These are phyloP conservation scores for Hemiprocne comata DNA, from an alignment of 2,113 vertebrate genomes.

Conservation along the genomic window DNA sequence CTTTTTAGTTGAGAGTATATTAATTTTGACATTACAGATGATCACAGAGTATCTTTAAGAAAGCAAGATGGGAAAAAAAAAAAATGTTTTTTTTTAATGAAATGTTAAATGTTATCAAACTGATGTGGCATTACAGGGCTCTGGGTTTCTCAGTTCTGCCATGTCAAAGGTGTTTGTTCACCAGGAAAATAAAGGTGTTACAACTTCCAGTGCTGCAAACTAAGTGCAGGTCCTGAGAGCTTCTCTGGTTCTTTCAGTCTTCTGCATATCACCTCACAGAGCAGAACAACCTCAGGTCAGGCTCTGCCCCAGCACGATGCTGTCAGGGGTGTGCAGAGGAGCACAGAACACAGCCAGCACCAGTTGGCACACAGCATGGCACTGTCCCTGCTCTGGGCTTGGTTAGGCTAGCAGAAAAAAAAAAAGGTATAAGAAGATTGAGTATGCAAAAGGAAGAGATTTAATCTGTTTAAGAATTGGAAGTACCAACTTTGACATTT, in stretches of 20 bases:
- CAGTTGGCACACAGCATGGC: rapidly evolving
- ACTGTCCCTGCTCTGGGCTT: background rate
- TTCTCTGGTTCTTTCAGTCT: background rate
- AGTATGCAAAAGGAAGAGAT: background rate
- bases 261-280: background rate
- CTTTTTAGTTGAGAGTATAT: background rate
- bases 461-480: background rate
- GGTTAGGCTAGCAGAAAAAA: background rate
- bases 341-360: too few relatives aligned
- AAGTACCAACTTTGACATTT: background rate
- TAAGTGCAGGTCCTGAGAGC: background rate
- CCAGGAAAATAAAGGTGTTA: background rate
- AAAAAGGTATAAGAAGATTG: background rate
- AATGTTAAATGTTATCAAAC: background rate
- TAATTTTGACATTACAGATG: background rate
- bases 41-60: background rate
- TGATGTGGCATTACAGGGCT: background rate
- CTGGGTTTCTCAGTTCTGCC: background rate
- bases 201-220: background rate
- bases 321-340: background rate
- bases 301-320: background rate
- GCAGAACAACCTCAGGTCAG: background rate
- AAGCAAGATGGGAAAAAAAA: background rate
- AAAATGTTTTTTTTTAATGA: background rate
- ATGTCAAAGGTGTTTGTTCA: background rate